Conservation (phyloP, 2,113 vertebrate species). For the Odocoileus virginianus region DNA sequence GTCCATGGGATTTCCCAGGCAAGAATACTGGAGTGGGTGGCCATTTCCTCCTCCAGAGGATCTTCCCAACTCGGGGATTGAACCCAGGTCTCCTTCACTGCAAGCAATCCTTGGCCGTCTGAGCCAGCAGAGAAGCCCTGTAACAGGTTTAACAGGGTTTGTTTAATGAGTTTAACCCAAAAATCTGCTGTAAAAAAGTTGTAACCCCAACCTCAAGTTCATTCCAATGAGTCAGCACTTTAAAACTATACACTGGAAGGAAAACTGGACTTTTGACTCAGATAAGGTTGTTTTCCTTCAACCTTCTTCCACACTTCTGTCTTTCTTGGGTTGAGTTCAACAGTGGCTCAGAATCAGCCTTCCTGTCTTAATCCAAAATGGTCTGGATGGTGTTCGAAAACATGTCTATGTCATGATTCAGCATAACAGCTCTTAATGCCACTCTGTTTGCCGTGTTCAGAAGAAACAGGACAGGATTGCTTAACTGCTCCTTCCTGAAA, state of each 20-base stretch:
- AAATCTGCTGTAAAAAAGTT: conserved; percentile 19
- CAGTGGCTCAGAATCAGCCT: background rate
- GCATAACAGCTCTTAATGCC: background rate
- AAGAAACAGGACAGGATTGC: background rate
- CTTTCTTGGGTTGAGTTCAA: background rate
- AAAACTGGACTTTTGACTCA: background rate
- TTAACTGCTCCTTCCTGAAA: conserved; percentile 29
- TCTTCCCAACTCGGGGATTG: background rate
- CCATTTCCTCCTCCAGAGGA: background rate
- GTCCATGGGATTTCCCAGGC: background rate
- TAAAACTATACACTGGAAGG: background rate
- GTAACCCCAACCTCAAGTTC: conserved; percentile 14
- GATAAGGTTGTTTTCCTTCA: background rate
- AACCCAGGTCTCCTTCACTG: background rate
- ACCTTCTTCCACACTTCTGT: background rate
- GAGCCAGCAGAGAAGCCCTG: background rate
- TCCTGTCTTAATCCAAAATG: background rate
- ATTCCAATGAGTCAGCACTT: conserved; percentile 5
- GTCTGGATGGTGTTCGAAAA: background rate
- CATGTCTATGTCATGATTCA: conserved; percentile 14
- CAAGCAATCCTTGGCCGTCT: background rate
- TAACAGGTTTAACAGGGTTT: background rate
- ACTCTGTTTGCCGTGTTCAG: background rate
- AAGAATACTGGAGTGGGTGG: background rate
- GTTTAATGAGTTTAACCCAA: background rate